These are phyloP conservation scores for Serrognathus titanus DNA, from an alignment of 2,888 invertebrate species.

Conservation along the genomic window DNA sequence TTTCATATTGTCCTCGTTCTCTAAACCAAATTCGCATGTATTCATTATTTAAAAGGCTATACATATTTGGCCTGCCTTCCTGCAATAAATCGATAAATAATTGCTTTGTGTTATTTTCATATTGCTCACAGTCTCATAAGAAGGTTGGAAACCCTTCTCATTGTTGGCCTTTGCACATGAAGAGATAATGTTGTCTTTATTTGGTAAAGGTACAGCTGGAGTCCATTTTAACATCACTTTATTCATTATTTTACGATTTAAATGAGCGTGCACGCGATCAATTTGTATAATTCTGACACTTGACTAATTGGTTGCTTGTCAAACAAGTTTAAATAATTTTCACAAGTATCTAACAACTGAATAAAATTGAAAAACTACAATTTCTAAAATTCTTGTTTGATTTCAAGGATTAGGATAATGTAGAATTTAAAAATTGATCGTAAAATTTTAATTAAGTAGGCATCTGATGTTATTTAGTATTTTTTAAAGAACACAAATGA, in stretches of 20 bases:
- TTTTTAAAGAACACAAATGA: no score
- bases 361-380: no score
- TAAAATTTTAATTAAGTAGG: no score
- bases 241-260: background rate
- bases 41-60: constrained; percentile 54
- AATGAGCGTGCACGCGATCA: no score
- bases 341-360: no score
- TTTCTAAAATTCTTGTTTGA: no score
- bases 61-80: constrained; percentile 41
- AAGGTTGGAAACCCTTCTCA: constrained; percentile 45
- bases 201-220: constrained; percentile 48
- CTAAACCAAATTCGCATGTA: constrained; percentile 59
- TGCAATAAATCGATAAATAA: constrained; percentile 11
- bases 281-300: no score
- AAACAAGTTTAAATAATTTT: no score
- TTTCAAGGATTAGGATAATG: no score
- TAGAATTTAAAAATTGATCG: no score
- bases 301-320: no score
- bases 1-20: constrained; percentile 55
- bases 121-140: constrained; percentile 55
- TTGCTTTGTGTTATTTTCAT: constrained; percentile 27
- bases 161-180: constrained; percentile 47
- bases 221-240: constrained; percentile 51
- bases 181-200: constrained; percentile 55
- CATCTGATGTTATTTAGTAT: no score